phyloP scores from a whole-genome alignment of 2,888 invertebrate species.

The Trissolcus brochymenae region DNA sequence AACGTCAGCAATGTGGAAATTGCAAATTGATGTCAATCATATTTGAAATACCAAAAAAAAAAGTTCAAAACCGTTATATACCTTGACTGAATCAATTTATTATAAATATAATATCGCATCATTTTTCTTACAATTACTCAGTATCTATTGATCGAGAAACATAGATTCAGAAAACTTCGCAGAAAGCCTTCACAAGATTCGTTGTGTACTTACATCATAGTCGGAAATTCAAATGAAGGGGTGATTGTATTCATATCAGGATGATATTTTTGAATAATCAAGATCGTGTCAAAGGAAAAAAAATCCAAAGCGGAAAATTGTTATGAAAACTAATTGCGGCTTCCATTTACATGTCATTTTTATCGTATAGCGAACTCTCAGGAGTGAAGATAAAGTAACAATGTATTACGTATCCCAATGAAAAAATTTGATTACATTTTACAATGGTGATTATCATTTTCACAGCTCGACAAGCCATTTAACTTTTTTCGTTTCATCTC shows the following conservation, averaged over 20 bases:
- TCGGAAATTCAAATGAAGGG: slow-evolving; percentile 19
- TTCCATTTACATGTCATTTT: slow-evolving; percentile 11
- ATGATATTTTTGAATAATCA: slow-evolving; percentile 10
- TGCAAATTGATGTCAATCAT: neutral
- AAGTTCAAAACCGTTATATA: neutral
- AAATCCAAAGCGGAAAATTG: slow-evolving; percentile 23
- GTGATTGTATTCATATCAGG: slow-evolving; percentile 36
- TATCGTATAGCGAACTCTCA: neutral
- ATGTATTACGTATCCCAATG: too few species aligned
- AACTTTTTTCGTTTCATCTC: too few species aligned
- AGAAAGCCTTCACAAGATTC: too few species aligned
- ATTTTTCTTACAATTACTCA: neutral
- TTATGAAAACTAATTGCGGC: slow-evolving; percentile 11
- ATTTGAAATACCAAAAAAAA: neutral
- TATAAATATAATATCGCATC: too few species aligned
- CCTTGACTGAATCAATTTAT: too few species aligned
- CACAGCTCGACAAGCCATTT: too few species aligned
- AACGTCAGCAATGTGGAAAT: too few species aligned
- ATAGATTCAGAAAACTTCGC: neutral
- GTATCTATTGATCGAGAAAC: neutral
- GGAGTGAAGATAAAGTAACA: neutral
- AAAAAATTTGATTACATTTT: too few species aligned
- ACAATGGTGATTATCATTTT: too few species aligned
- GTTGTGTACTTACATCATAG: neutral
- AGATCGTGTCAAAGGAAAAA: slow-evolving; percentile 9